phyloP scores from a whole-genome alignment of 2,888 invertebrate species.

The Callyntrura sp. region DNA sequence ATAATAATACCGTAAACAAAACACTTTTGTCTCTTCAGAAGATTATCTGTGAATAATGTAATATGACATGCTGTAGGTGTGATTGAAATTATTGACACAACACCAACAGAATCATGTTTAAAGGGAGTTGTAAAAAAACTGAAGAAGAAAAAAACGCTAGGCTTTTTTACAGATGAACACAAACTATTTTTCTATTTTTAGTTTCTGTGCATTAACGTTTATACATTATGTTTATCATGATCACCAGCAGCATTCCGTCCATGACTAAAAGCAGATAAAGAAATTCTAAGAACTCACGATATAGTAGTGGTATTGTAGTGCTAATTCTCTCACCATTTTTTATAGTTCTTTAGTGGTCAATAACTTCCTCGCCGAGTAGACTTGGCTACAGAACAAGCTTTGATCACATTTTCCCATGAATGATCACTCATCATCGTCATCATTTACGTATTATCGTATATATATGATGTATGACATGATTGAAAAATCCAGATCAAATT shows the following conservation, averaged over 20 bases:
- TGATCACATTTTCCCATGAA: slow-evolving; percentile 42
- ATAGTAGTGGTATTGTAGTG: neutral
- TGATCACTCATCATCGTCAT: slow-evolving; percentile 11
- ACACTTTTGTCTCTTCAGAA: neutral
- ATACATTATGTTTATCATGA: too few relatives aligned
- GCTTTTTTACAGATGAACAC: neutral
- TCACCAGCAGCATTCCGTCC: slow-evolving; percentile 19
- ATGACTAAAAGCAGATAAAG: slow-evolving; percentile 42
- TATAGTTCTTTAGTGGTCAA: slow-evolving; percentile 30
- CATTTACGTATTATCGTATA: neutral
- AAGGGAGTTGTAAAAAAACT: neutral
- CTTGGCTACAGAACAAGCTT: slow-evolving; percentile 5
- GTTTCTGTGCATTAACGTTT: neutral
- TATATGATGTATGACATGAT: neutral
- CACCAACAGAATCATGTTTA: slow-evolving; percentile 8
- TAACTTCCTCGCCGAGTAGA: neutral
- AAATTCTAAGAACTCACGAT: slow-evolving; percentile 36
- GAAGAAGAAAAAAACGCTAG: neutral
- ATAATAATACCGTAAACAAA: slow-evolving; percentile 16
- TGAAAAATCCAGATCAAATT: slow-evolving; percentile 11
- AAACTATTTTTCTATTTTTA: neutral
- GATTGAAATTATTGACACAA: slow-evolving; percentile 35
- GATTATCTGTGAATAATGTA: slow-evolving; percentile 54
- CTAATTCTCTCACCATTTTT: slow-evolving; percentile 19
- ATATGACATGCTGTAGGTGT: slow-evolving; percentile 47